Evolutionary conservation across 2,888 invertebrate species (phyloP).

Genomic region (Nebria salina): DNA sequence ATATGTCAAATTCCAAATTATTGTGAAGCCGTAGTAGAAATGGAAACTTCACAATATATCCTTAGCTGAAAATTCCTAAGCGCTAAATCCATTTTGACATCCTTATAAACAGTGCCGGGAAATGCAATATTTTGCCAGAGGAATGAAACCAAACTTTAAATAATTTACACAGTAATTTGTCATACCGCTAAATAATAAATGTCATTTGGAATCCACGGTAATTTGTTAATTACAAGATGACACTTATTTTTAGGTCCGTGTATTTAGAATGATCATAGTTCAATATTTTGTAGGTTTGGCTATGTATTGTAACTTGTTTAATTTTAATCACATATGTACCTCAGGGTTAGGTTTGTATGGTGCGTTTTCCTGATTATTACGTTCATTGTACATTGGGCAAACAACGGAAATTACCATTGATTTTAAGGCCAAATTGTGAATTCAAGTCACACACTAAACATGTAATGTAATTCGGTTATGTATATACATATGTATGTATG

Average conservation of each 20-base stretch:
- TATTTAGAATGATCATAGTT: background rate
- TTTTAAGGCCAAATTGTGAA: constrained; percentile 37
- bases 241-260: background rate
- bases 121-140: background rate
- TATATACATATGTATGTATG: constrained; percentile 6
- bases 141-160: background rate
- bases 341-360: constrained; percentile 6
- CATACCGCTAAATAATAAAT: background rate
- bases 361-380: constrained; percentile 28
- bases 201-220: background rate
- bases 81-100: background rate
- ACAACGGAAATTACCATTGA: constrained; percentile 41
- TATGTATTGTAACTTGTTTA: background rate
- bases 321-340: constrained; percentile 12
- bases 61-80: background rate
- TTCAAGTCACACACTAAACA: constrained; percentile 27
- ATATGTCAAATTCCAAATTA: no score
- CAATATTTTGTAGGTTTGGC: background rate
- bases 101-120: no score
- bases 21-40: no score
- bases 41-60: background rate
- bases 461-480: constrained; percentile 18
- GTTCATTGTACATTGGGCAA: constrained; percentile 27
- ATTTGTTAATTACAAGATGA: background rate
- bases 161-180: background rate